phyloP scores from a whole-genome alignment of 1,140 invertebrate genomes.

The Octopus sinensis region DNA sequence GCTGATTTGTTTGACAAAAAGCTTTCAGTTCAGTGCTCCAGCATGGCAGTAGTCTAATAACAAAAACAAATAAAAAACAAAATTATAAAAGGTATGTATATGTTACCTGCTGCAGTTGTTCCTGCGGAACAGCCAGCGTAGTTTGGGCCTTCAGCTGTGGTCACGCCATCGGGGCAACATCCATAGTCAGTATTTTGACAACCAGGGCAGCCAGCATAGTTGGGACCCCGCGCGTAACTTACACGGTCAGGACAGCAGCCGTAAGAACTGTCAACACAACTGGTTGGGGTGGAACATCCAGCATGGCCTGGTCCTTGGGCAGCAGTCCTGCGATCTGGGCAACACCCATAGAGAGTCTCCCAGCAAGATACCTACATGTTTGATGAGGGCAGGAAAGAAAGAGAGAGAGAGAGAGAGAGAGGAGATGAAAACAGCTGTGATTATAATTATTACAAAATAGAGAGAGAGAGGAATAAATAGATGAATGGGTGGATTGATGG shows the following conservation, averaged over 20 bases:
- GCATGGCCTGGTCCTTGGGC: constrained; percentile 8
- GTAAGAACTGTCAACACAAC: not conserved
- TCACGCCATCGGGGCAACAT: constrained; percentile 55
- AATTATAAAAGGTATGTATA: constrained; percentile 11
- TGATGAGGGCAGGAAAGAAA: not conserved
- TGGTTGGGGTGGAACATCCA: not conserved
- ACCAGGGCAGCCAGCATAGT: not conserved
- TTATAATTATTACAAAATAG: constrained; percentile 27
- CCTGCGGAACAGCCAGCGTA: constrained; percentile 40
- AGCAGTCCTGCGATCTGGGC: constrained; percentile 20
- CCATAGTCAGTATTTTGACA: constrained; percentile 40
- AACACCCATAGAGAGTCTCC: constrained; percentile 33
- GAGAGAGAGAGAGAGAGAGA: constrained; percentile 8
- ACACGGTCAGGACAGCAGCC: not conserved
- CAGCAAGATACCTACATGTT: constrained; percentile 24
- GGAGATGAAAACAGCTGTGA: not conserved
- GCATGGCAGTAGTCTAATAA: not conserved
- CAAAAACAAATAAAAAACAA: not conserved
- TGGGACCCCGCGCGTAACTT: not conserved
- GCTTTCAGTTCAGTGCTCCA: not conserved
- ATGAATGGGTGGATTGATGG: too few relatives aligned
- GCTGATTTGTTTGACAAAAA: too few relatives aligned
- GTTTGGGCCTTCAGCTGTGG: constrained; percentile 48
- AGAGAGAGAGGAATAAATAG: not conserved
- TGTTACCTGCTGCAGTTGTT: too few relatives aligned